Conservation (phyloP, 2,113 vertebrate genomes). For the Arizona elegans region DNA sequence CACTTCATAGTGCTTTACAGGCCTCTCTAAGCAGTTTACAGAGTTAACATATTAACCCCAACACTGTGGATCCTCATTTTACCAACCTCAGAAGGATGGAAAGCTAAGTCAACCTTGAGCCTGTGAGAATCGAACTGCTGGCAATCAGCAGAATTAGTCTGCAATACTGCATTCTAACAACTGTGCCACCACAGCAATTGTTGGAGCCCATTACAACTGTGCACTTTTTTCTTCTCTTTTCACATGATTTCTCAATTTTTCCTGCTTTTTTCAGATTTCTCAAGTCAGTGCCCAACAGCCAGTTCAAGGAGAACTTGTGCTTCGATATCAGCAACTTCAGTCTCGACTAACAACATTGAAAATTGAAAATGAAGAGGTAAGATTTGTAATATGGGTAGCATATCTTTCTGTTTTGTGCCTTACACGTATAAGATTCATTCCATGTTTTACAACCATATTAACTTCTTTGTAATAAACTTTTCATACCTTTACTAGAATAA, state of each 20-base stretch:
- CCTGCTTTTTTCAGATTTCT: slow-evolving; percentile 79
- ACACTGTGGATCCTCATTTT: neutral
- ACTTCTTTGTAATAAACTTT: neutral
- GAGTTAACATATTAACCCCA: neutral
- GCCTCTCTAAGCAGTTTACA: neutral
- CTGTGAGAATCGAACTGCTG: neutral
- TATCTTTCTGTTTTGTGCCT: neutral
- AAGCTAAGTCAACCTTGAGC: neutral
- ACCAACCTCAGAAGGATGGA: neutral
- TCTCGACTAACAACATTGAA: slow-evolving; percentile 92
- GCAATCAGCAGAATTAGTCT: neutral
- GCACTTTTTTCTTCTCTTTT: neutral
- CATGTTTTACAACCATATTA: neutral
- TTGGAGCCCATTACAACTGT: neutral
- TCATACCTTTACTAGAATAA: neutral
- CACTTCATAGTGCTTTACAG: neutral
- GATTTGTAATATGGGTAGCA: neutral
- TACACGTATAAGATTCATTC: neutral
- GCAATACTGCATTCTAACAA: neutral
- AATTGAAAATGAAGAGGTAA: slow-evolving; percentile 98
- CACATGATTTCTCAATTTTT: slow-evolving; percentile 36
- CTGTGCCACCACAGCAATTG: neutral
- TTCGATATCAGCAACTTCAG: slow-evolving; percentile 94
- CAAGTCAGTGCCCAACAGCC: slow-evolving; percentile 93
- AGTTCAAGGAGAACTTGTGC: slow-evolving; percentile 89